Conservation (phyloP, 2,113 vertebrate species). For the Edolisoma coerulescens region DNA sequence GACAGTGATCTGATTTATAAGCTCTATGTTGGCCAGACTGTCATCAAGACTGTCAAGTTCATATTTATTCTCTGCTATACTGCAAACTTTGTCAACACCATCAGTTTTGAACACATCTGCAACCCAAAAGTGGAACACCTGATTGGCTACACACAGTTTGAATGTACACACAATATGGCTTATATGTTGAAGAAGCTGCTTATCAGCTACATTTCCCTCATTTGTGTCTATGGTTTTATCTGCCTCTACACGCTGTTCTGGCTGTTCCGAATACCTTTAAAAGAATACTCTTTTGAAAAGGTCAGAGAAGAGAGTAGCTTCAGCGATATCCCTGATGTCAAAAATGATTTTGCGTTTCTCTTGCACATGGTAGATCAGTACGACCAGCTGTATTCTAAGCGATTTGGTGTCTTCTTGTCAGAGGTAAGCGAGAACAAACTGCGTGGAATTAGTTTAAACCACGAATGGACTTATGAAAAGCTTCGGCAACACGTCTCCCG, state of each 20-base stretch:
- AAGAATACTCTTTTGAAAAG: slow-evolving; percentile 98
- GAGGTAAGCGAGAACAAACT: slow-evolving; percentile 98
- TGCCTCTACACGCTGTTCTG: slow-evolving; percentile 96
- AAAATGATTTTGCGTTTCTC: slow-evolving; percentile 97
- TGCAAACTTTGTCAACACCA: slow-evolving; percentile 91
- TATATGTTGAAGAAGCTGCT: slow-evolving; percentile 96
- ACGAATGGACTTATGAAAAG: slow-evolving; percentile 97
- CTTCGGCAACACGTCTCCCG: slow-evolving; percentile 91
- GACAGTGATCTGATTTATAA: slow-evolving; percentile 97
- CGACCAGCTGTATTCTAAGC: slow-evolving; percentile 94
- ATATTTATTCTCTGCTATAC: slow-evolving; percentile 96
- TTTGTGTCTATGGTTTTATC: slow-evolving; percentile 92
- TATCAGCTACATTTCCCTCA: slow-evolving; percentile 95
- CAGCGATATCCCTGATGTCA: slow-evolving; percentile 97
- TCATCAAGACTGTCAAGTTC: slow-evolving; percentile 96
- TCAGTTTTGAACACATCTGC: slow-evolving; percentile 91
- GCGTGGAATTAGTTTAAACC: slow-evolving; percentile 92
- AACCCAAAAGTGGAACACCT: slow-evolving; percentile 89
- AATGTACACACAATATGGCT: slow-evolving; percentile 98
- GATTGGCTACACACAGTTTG: slow-evolving; percentile 89
- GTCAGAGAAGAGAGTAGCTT: slow-evolving; percentile 97
- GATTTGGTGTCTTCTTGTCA: slow-evolving; percentile 94
- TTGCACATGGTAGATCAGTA: slow-evolving; percentile 99
- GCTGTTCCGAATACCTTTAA: slow-evolving; percentile 92
- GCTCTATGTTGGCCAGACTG: slow-evolving; percentile 92